Conservation (phyloP, 2,888 invertebrate species). For the Branchellion lobata region DNA sequence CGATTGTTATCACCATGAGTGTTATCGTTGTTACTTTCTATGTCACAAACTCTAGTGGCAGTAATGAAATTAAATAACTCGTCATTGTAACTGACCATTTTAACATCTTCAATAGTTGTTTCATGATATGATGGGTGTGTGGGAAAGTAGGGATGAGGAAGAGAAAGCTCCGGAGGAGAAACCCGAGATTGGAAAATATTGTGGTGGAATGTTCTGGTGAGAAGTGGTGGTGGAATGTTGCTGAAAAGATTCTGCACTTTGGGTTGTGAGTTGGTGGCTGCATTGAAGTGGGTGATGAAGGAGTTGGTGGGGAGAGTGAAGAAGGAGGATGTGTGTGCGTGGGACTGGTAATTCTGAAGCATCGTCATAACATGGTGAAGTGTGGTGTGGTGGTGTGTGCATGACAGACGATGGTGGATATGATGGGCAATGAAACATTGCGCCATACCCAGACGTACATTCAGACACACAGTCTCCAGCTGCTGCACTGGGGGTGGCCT, state of each 20-base stretch:
- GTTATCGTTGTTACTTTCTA: too few relatives aligned
- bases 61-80: too few relatives aligned
- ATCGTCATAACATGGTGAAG: not conserved
- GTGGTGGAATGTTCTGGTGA: not conserved
- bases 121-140: too few relatives aligned
- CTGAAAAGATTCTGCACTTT: not conserved
- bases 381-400: not conserved
- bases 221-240: not conserved
- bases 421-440: conserved; percentile 12
- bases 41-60: too few relatives aligned
- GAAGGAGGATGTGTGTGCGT: not conserved
- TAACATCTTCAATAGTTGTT: too few relatives aligned
- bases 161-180: too few relatives aligned
- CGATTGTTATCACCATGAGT: too few relatives aligned
- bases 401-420: not conserved
- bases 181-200: too few relatives aligned
- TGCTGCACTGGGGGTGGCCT: not conserved
- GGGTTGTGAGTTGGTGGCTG: not conserved
- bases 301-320: not conserved
- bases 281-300: not conserved
- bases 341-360: not conserved
- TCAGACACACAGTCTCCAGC: not conserved
- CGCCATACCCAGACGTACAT: not conserved
- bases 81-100: too few relatives aligned
- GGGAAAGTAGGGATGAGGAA: too few relatives aligned